Evolutionary conservation across 2,888 invertebrate species (phyloP), one percentile per base, ranked within the genome.

Genomic region (Macaria notata): DNA sequence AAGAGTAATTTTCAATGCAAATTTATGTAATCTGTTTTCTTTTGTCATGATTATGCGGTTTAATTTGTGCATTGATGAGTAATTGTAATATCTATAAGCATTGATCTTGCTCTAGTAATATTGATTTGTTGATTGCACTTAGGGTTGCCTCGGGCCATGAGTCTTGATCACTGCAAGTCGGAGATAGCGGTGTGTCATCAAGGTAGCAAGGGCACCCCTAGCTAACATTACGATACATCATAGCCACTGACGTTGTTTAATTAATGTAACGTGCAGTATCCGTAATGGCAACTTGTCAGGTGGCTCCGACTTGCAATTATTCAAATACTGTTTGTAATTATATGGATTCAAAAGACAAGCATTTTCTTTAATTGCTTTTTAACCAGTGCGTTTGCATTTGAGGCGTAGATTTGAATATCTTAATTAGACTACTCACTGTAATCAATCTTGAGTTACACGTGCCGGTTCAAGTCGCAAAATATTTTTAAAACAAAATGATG

Each of bases 181-280:
- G 67, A 63, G 81, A 80, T 81, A 81, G 59, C 71, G 68, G 64
- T 64, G 72, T 72, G 72, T 72, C 71, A 77, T 78, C 75, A 74
- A 68, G 43, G 66, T 62, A 78, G 81, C 80, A 49, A 31, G 8
- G 44, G 51, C 38, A 54, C 30, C 54, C 48, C 54, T 54, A 45
- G 39, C 52, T 52, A 55, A 54, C 53, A 60, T 36, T 54, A 19
- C 46, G 48, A 47, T 55, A 59, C 54, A 53, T 57, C 52, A 62
- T 33, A 39, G 45, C 6, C 47, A 50, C 38, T 38, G 38, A 38
- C 38, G 3, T 41, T 41, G 41, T 9, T n/a, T 41, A 41, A 4
- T 41, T 41, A 41, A 41, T 41, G 7, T 36, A 36, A 7, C 33
- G 1, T 3, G 3, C 7, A 7, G 5, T 7, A 36, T 36, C 3